These are phyloP conservation scores for Camponotus vicinus DNA, from an alignment of 1,140 invertebrate species.

Conservation along the genomic window DNA sequence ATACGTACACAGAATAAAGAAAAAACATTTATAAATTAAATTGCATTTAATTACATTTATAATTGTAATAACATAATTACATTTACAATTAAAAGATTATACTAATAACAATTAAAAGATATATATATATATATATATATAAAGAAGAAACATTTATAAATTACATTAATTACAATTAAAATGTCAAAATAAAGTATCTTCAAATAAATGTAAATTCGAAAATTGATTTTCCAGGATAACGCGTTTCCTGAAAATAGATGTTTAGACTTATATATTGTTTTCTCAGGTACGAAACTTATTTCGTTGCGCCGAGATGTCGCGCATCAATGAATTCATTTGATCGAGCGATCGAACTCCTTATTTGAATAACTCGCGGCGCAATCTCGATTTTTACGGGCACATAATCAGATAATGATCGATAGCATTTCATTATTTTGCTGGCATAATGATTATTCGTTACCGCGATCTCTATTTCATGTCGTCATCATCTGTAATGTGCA, in stretches of 20 bases:
- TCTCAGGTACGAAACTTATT: not conserved
- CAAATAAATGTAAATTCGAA: not conserved
- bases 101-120: too few species aligned
- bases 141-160: not conserved
- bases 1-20: too few species aligned
- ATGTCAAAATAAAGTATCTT: not conserved
- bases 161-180: not conserved
- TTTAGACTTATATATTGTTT: not conserved
- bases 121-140: too few species aligned
- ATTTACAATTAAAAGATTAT: too few species aligned
- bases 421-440: not conserved
- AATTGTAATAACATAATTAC: too few species aligned
- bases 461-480: not conserved
- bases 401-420: constrained; percentile 3
- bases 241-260: not conserved
- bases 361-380: constrained; percentile 7
- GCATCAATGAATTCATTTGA: constrained; percentile 9
- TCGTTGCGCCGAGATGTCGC: not conserved
- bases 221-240: not conserved
- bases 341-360: not conserved
- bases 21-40: too few species aligned
- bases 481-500: constrained; percentile 6
- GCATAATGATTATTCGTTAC: constrained; percentile 30
- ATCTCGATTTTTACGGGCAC: constrained; percentile 13
- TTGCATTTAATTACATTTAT: too few species aligned